A percentile compares a stretch with the other conserved stretches of the same genome.
phyloP scores from a whole-genome alignment of 2,797 vertebrate genomes.

The Pangasius macronema region DNA sequence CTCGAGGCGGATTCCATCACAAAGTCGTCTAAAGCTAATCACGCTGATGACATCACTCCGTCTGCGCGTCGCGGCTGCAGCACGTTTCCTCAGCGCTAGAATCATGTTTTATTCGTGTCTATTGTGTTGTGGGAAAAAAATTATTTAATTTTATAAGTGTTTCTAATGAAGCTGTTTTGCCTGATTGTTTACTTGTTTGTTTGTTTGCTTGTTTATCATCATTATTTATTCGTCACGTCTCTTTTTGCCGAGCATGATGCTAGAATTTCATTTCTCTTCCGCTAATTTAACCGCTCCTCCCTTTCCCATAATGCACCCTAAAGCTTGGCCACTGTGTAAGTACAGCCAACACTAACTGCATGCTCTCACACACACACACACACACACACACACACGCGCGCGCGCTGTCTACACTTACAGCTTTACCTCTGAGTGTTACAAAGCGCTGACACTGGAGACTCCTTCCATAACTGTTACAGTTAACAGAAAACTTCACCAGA shows the following conservation, averaged over 20 bases:
- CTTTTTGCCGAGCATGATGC: not conserved
- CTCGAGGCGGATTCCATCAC: not conserved
- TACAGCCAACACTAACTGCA: slow-evolving; percentile 64
- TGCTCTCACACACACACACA: slow-evolving; percentile 17
- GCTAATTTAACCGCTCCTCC: slow-evolving; percentile 65
- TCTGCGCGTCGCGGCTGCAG: not conserved
- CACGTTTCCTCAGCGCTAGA: not conserved
- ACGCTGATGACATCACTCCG: not conserved
- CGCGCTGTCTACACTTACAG: not conserved
- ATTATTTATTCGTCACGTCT: not conserved
- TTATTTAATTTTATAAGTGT: not conserved
- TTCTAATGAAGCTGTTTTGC: not conserved
- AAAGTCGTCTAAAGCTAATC: not conserved
- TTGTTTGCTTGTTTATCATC: not conserved
- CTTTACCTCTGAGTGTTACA: slow-evolving; percentile 25
- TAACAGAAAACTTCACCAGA: not conserved
- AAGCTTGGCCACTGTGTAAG: slow-evolving; percentile 99
- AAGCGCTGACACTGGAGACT: not conserved
- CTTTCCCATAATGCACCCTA: slow-evolving; percentile 79
- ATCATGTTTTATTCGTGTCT: not conserved
- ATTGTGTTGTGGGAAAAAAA: not conserved
- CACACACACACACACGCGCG: not conserved
- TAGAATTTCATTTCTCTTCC: slow-evolving; percentile 24
- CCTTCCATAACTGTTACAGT: not conserved
- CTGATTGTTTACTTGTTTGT: not conserved